Evolutionary conservation across 2,113 vertebrate genomes (phyloP), one percentile per base, ranked within the genome.

Genomic region (Hippopotamus amphibius): DNA sequence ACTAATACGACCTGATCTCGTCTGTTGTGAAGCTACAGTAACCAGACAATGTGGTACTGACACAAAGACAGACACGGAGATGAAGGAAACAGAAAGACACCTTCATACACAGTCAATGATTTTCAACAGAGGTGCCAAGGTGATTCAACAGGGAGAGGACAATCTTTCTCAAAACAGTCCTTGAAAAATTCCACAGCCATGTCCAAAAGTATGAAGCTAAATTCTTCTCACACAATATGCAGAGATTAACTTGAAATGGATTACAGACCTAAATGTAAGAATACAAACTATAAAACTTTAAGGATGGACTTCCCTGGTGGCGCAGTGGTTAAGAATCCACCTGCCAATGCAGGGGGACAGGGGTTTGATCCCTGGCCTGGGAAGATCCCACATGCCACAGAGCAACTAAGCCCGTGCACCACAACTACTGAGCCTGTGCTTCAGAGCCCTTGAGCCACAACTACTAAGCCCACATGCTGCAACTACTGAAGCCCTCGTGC

Each of bases 1-100:
- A 30, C 43, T 5, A 12, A 28, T 7, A 1, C 30, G 0, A 0
- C 9, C 43, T 8, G 43, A 46, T 7, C 11, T 41, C 33, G 7
- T n/a, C 1, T 41, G 14, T 5, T 16, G 41, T 1, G 1, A 15
- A 24, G 86, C 79, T 17, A 0, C 13, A 0, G 30, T 10, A 2
- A 24, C 33, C 71, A 8, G 30, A 48, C 7, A 1, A 19, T 0
- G 26, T 0, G 71, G 33, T 2, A 0, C 15, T 1, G 26, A 15
- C 9, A 6, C 0, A 3, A 11, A 30, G 41, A 50, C 5, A 5
- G 41, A 72, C 24, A 17, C 4, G 0, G 2, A 53, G 6, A 5
- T 5, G 19, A 4, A 41, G 61, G 63, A 19, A 5, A 3, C 24
- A 19, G 65, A 21, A 2, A 0, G 55, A n/a, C 2, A 8, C 22